Percentiles rank a stretch among this genome's conserved stretches.
Conservation (phyloP, 2,888 invertebrate genomes). For the Metalampra italica region DNA sequence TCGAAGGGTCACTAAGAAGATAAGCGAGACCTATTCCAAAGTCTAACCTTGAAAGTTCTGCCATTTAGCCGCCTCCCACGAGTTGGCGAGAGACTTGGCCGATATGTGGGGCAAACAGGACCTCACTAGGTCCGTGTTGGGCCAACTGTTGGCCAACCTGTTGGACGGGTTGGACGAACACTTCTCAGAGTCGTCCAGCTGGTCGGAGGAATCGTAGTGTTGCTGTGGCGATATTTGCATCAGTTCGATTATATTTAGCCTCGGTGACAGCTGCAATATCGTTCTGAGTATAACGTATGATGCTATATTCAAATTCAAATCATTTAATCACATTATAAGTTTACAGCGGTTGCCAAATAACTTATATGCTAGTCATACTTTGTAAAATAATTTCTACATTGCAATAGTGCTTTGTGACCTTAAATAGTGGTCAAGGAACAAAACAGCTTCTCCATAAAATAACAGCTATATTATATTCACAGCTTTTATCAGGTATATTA, state of each 20-base stretch:
- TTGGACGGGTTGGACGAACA: slow-evolving; percentile 14
- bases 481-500: too few relatives aligned
- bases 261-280: slow-evolving; percentile 26
- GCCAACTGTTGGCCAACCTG: slow-evolving; percentile 3
- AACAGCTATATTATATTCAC: too few relatives aligned
- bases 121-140: neutral
- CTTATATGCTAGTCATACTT: too few relatives aligned
- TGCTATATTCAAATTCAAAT: neutral
- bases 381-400: too few relatives aligned
- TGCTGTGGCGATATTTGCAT: slow-evolving; percentile 33
- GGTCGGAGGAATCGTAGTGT: slow-evolving; percentile 24
- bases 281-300: too few relatives aligned
- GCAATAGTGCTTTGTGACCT: too few relatives aligned
- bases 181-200: slow-evolving; percentile 28
- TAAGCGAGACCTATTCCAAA: neutral
- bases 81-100: neutral
- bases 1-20: too few relatives aligned
- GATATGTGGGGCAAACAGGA: neutral
- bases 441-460: too few relatives aligned
- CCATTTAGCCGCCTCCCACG: neutral
- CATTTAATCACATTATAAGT: too few relatives aligned
- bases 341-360: too few relatives aligned
- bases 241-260: slow-evolving; percentile 42
- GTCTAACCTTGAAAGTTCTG: neutral
- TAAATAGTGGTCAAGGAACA: too few relatives aligned